A percentile compares a stretch with the other conserved stretches of the same genome.
phyloP scores from a whole-genome alignment of 2,113 vertebrate species.

The Pterophyllum scalare region DNA sequence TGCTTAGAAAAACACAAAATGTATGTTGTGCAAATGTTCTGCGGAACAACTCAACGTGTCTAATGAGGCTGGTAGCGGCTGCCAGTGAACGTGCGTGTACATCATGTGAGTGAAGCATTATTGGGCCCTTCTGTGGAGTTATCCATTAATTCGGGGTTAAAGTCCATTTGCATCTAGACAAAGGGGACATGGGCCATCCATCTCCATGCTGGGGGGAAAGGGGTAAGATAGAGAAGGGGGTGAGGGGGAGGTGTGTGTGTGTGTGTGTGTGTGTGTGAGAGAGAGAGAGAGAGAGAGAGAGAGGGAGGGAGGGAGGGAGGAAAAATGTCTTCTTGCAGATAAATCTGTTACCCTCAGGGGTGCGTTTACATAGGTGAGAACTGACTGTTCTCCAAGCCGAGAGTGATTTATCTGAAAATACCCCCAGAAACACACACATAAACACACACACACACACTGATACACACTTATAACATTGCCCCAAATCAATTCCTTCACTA shows the following conservation, averaged over 20 bases:
- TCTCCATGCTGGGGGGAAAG: conserved; percentile 73
- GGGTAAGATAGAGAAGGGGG: conserved; percentile 43
- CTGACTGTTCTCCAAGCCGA: conserved; percentile 78
- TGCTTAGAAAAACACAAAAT: conserved; percentile 15
- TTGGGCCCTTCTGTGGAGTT: conserved; percentile 79
- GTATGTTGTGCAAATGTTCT: neutral
- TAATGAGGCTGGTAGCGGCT: conserved; percentile 13
- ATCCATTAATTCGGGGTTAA: conserved; percentile 84
- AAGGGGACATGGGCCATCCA: conserved; percentile 80
- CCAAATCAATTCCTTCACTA: conserved; percentile 61
- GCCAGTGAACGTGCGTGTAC: conserved; percentile 17
- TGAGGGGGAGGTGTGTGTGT: neutral
- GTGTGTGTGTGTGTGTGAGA: conserved; percentile 18
- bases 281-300: too few relatives aligned
- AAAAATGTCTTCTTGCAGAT: conserved; percentile 80
- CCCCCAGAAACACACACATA: conserved; percentile 49
- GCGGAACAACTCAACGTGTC: conserved; percentile 19
- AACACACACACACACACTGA: conserved; percentile 15
- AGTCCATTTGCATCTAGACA: conserved; percentile 85
- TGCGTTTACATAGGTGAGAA: conserved; percentile 85
- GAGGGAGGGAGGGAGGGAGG: conserved; percentile 37
- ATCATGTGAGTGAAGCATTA: conserved; percentile 75
- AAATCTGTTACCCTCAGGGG: conserved; percentile 83
- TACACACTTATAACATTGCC: conserved; percentile 13
- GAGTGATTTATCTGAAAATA: conserved; percentile 82